These are phyloP conservation scores for Chironomus riparius DNA, from an alignment of 2,888 invertebrate genomes.

Conservation along the genomic window DNA sequence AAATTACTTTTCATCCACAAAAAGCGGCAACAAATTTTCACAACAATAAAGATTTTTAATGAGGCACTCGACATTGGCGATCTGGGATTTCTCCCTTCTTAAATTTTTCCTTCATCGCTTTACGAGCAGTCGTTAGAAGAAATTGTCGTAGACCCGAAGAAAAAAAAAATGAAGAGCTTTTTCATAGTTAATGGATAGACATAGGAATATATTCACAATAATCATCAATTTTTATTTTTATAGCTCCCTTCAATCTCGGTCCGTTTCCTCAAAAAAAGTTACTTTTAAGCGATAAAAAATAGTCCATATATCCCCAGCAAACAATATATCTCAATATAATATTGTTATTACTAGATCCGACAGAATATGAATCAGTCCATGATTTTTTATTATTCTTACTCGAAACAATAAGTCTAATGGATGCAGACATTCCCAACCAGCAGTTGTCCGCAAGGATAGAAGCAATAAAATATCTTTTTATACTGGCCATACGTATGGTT, in stretches of 20 bases:
- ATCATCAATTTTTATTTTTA: constrained; percentile 23
- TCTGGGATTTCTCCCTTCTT: not conserved
- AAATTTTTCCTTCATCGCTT: not conserved
- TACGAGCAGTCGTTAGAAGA: constrained; percentile 15
- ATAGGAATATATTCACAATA: constrained; percentile 12
- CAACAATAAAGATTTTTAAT: constrained; percentile 9
- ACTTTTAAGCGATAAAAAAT: not conserved
- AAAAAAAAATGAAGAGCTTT: not conserved
- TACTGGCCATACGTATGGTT: too few species aligned
- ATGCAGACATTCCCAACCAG: not conserved
- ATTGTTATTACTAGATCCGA: not conserved
- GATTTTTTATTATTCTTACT: constrained; percentile 14
- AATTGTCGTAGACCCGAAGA: not conserved
- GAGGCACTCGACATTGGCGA: not conserved
- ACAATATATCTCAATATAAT: not conserved
- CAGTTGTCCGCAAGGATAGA: constrained; percentile 7
- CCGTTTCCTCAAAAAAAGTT: not conserved
- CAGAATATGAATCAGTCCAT: constrained; percentile 15
- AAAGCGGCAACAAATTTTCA: not conserved
- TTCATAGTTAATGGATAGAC: not conserved
- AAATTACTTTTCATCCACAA: not conserved
- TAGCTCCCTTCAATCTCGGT: not conserved
- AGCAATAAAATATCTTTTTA: constrained; percentile 8
- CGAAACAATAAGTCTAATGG: not conserved
- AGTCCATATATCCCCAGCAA: not conserved